A percentile compares a stretch with the other conserved stretches of the same genome.
Evolutionary conservation across 2,113 vertebrate genomes (phyloP).

Genomic region (Megatriorchis doriae): DNA sequence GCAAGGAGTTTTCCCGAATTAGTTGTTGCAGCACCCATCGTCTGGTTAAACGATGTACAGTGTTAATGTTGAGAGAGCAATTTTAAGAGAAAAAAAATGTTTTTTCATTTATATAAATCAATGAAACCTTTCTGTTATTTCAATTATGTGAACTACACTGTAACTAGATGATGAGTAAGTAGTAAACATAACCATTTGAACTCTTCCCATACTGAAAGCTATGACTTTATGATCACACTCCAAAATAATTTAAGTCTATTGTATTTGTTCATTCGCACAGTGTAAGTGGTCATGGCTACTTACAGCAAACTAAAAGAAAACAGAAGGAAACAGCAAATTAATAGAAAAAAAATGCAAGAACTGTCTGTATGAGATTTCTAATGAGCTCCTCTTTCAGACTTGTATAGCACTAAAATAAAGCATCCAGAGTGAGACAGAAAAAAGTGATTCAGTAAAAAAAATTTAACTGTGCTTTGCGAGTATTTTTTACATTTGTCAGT

Average conservation of each 20-base stretch:
- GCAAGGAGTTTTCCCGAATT: conserved; percentile 76
- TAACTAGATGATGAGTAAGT: neutral
- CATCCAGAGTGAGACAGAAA: neutral
- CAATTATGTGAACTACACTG: neutral
- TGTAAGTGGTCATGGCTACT: neutral
- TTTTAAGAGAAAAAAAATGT: neutral
- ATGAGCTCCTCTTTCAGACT: neutral
- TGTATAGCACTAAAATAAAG: neutral
- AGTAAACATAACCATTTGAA: neutral
- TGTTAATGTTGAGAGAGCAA: neutral
- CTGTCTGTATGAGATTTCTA: neutral
- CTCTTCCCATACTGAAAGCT: neutral
- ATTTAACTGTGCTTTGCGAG: neutral
- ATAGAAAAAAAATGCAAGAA: neutral
- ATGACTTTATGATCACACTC: neutral
- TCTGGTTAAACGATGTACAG: conserved; percentile 64
- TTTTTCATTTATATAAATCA: neutral
- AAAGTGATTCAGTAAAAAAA: neutral
- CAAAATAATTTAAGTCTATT: neutral
- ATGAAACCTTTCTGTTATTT: neutral
- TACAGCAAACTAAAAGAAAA: neutral
- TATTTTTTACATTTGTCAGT: neutral
- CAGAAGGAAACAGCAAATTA: neutral
- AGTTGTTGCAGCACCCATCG: conserved; percentile 93
- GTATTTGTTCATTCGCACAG: neutral